phyloP scores from a whole-genome alignment of 2,113 vertebrate genomes.

The Podarcis raffonei region DNA sequence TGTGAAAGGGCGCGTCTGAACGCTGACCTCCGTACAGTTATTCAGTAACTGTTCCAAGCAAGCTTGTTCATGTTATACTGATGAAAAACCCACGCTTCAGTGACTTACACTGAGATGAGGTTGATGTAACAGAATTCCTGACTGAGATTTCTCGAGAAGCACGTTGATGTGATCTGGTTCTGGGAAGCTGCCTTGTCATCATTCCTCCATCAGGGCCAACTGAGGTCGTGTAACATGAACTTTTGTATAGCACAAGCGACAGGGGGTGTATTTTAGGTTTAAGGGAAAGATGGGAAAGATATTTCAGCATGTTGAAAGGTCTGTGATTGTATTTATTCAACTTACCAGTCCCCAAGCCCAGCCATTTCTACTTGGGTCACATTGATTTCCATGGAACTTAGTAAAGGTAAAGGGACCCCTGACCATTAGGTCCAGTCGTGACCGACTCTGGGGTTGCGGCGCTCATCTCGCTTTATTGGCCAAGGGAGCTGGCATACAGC shows the following conservation, averaged over 20 bases:
- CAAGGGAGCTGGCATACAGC: too few species aligned
- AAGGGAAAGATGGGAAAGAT: neutral
- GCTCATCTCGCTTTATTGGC: too few species aligned
- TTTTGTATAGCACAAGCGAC: neutral
- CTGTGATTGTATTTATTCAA: too few species aligned
- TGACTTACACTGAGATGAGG: neutral
- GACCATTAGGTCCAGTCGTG: too few species aligned
- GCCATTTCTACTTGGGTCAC: neutral
- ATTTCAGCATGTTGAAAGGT: neutral
- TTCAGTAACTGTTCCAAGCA: neutral
- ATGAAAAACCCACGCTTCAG: neutral
- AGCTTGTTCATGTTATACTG: neutral
- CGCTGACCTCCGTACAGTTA: neutral
- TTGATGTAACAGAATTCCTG: neutral
- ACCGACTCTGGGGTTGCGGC: too few species aligned
- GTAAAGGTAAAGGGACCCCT: too few species aligned
- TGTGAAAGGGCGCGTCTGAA: neutral
- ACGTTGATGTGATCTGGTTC: neutral
- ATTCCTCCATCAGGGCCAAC: neutral
- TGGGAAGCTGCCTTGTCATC: neutral
- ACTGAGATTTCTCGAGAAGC: neutral
- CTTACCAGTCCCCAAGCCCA: neutral
- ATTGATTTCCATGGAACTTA: neutral
- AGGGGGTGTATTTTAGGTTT: neutral
- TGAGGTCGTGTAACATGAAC: neutral